phyloP scores from a whole-genome alignment of 2,888 invertebrate genomes.

The Digitonthophagus gazella region DNA sequence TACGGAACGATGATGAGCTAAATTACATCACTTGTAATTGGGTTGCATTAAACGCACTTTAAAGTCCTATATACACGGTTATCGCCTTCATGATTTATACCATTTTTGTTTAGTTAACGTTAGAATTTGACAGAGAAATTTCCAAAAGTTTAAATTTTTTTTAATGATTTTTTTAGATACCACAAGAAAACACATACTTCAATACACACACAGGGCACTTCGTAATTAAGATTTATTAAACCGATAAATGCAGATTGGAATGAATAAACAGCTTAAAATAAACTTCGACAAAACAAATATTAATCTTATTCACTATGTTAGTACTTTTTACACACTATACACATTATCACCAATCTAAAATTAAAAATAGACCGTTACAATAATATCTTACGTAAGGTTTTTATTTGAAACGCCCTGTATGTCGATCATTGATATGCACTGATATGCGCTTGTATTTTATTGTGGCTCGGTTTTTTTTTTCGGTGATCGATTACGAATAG shows the following conservation, averaged over 20 bases:
- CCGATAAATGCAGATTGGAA: background rate
- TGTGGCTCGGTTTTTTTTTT: background rate
- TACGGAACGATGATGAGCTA: background rate
- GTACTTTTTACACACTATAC: no score
- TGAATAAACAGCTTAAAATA: no score
- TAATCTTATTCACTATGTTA: no score
- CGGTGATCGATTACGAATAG: constrained; percentile 12
- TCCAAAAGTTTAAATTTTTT: background rate
- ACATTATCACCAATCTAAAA: no score
- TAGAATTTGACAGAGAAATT: background rate
- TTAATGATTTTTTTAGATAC: background rate
- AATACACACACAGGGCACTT: background rate
- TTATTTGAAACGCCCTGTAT: background rate
- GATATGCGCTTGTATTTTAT: background rate
- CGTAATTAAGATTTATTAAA: background rate
- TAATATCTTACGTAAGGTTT: constrained; percentile 12
- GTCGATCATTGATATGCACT: background rate
- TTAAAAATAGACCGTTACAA: background rate
- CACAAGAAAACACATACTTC: background rate
- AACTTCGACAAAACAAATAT: no score
- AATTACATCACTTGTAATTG: background rate
- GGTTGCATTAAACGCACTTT: background rate
- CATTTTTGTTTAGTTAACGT: background rate
- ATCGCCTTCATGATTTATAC: background rate
- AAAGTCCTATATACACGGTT: background rate